Percentiles rank a stretch among this genome's conserved stretches.
Evolutionary conservation across 2,113 vertebrate species (phyloP).

Genomic region (Hemiprocne comata): DNA sequence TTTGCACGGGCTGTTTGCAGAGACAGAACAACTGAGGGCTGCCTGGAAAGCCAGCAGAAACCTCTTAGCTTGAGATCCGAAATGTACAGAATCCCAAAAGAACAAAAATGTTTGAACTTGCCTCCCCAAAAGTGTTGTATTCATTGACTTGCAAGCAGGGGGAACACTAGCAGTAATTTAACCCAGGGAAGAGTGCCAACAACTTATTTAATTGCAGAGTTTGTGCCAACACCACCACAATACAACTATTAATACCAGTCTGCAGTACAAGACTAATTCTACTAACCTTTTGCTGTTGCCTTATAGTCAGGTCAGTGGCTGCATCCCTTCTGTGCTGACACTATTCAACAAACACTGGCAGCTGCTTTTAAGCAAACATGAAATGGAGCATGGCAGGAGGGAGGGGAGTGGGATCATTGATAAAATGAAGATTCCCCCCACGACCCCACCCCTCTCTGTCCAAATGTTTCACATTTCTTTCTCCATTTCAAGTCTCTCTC

Average conservation of each 20-base stretch:
- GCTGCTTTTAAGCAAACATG: slow-evolving; percentile 54
- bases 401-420: not conserved
- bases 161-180: slow-evolving; percentile 57
- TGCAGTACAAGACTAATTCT: slow-evolving; percentile 74
- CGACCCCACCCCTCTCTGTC: not conserved
- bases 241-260: slow-evolving; percentile 73
- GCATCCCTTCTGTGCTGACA: slow-evolving; percentile 53
- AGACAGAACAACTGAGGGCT: not conserved
- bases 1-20: not conserved
- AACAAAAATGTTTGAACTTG: slow-evolving; percentile 15
- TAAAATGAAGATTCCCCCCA: slow-evolving; percentile 4
- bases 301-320: slow-evolving; percentile 59
- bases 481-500: not conserved
- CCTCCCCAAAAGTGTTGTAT: slow-evolving; percentile 42
- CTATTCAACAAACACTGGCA: slow-evolving; percentile 65
- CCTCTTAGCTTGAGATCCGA: slow-evolving; percentile 31
- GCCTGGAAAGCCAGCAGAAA: slow-evolving; percentile 32
- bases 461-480: not conserved
- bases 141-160: slow-evolving; percentile 38
- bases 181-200: slow-evolving; percentile 67
- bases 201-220: slow-evolving; percentile 71
- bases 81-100: slow-evolving; percentile 14
- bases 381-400: not conserved
- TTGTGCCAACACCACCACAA: slow-evolving; percentile 70
- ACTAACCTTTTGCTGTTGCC: slow-evolving; percentile 73